Conservation (phyloP, 2,797 vertebrate species). For the Danio tinwini region DNA sequence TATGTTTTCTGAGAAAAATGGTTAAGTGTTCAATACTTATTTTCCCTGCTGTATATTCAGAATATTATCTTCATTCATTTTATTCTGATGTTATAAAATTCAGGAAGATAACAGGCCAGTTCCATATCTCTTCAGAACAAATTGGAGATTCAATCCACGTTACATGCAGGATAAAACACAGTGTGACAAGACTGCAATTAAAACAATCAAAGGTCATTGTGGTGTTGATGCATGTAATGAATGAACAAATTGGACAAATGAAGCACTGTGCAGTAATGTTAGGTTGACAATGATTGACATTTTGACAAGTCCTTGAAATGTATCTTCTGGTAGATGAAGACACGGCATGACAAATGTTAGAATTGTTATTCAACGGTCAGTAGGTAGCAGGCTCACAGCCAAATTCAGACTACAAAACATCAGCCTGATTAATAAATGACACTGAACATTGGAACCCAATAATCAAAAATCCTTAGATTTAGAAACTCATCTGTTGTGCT, state of each 20-base stretch:
- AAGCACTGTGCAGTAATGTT: not conserved
- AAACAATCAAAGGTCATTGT: not conserved
- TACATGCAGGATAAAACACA: not conserved
- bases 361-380: not conserved
- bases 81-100: not conserved
- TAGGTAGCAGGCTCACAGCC: not conserved
- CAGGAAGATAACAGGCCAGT: not conserved
- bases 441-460: not conserved
- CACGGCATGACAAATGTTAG: slow-evolving; percentile 1
- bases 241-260: slow-evolving; percentile 9
- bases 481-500: too few relatives aligned
- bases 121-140: not conserved
- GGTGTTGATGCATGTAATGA: not conserved
- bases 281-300: slow-evolving; percentile 21
- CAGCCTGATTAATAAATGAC: not conserved
- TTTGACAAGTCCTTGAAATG: slow-evolving; percentile 24
- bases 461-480: too few relatives aligned
- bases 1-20: too few relatives aligned
- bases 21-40: too few relatives aligned
- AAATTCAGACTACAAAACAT: not conserved
- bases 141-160: not conserved
- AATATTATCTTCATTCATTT: not conserved
- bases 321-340: slow-evolving; percentile 2
- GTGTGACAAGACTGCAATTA: not conserved
- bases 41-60: too few relatives aligned